phyloP scores from a whole-genome alignment of 2,113 vertebrate genomes.

The Physeter macrocephalus region DNA sequence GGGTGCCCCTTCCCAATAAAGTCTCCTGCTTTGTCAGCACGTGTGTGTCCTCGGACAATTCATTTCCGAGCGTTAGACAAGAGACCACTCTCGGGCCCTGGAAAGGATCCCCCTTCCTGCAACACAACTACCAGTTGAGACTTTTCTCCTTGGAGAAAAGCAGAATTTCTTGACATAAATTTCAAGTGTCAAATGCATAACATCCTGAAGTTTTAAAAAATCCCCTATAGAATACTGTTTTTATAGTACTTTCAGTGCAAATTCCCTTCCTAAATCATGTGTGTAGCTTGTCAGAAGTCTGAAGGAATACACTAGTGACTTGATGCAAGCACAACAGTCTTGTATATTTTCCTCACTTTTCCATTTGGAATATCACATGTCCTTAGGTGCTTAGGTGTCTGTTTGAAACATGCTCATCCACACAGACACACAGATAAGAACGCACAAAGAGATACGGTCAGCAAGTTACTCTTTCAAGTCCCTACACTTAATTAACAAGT shows the following conservation, averaged over 20 bases:
- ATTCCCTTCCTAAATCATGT: background rate
- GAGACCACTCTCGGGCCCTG: background rate
- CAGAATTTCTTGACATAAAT: background rate
- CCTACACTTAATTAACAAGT: background rate
- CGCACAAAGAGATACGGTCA: background rate
- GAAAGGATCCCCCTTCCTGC: background rate
- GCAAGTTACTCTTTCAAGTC: background rate
- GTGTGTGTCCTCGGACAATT: background rate
- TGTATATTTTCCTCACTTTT: background rate
- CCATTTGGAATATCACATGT: background rate
- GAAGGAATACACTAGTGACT: background rate
- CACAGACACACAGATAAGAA: background rate
- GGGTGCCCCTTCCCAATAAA: background rate
- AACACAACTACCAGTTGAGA: background rate
- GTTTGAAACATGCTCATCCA: background rate
- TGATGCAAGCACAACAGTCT: too few species aligned
- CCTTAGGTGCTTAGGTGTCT: background rate
- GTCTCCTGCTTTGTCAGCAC: background rate
- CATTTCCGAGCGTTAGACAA: background rate
- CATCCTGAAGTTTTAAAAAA: background rate
- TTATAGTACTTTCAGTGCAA: background rate
- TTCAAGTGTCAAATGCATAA: constrained; percentile 11
- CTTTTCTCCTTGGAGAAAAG: background rate
- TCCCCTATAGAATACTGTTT: background rate
- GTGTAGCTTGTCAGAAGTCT: background rate